phyloP scores from a whole-genome alignment of 2,113 vertebrate species.

The Muntiacus muntjak region DNA sequence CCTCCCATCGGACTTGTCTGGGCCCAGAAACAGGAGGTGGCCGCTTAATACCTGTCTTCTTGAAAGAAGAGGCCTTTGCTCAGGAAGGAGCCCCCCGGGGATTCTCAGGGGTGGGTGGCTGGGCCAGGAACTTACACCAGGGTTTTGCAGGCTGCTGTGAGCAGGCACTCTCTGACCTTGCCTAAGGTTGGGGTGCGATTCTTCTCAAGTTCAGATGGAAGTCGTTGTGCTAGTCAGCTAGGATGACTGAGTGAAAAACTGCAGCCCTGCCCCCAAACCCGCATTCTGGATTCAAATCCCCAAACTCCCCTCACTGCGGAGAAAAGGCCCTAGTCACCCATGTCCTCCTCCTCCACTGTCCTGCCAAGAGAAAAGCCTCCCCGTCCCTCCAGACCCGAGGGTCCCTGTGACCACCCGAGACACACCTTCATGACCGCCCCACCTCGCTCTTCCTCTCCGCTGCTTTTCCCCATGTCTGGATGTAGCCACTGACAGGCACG shows the following conservation, averaged over 20 bases:
- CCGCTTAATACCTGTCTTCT: neutral
- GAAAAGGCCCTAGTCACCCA: neutral
- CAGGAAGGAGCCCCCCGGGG: neutral
- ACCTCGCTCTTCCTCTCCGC: neutral
- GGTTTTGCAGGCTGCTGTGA: neutral
- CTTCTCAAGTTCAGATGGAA: neutral
- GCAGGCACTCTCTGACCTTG: neutral
- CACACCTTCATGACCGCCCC: neutral
- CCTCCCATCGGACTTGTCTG: neutral
- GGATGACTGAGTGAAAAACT: neutral
- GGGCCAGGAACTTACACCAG: neutral
- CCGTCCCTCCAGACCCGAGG: neutral
- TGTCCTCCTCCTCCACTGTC: neutral
- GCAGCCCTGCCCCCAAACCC: neutral
- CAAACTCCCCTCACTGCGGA: too few relatives aligned
- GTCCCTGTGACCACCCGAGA: neutral
- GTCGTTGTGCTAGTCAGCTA: neutral
- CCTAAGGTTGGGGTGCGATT: neutral
- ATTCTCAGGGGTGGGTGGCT: neutral
- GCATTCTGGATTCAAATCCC: neutral
- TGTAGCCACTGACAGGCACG: neutral
- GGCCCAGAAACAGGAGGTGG: neutral
- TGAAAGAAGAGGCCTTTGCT: constrained; percentile 9
- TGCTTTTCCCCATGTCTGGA: neutral
- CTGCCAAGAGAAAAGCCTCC: neutral